These are phyloP conservation scores for Lithophane socia DNA, from an alignment of 2,888 invertebrate species.

Conservation along the genomic window DNA sequence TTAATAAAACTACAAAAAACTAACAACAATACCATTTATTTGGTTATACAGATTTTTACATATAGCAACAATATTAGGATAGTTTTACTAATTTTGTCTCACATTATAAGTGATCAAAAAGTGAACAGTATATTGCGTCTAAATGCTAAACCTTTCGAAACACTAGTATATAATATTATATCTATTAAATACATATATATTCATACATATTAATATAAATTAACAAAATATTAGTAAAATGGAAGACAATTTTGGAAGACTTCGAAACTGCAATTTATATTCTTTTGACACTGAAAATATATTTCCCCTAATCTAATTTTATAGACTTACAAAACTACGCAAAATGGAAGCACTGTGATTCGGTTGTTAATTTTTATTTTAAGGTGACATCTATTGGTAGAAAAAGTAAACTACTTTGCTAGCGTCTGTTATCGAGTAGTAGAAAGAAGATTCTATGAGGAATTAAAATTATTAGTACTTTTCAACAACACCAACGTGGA, in stretches of 20 bases:
- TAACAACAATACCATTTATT: conserved; percentile 90
- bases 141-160: conserved; percentile 73
- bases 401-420: conserved; percentile 45
- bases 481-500: neutral
- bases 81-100: conserved; percentile 77
- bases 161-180: conserved; percentile 67
- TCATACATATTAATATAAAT: conserved; percentile 52
- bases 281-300: conserved; percentile 87
- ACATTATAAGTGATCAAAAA: conserved; percentile 80
- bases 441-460: conserved; percentile 33
- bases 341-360: conserved; percentile 74
- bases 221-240: conserved; percentile 56
- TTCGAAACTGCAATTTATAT: conserved; percentile 45
- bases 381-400: conserved; percentile 44
- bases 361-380: conserved; percentile 47
- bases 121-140: conserved; percentile 80
- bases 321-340: conserved; percentile 44
- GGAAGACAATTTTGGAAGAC: conserved; percentile 81
- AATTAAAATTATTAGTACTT: neutral
- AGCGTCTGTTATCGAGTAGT: conserved; percentile 62
- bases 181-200: conserved; percentile 63
- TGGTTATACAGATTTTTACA: conserved; percentile 89
- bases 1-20: conserved; percentile 76
- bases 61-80: conserved; percentile 86
- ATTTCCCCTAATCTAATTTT: conserved; percentile 65